These are phyloP conservation scores for Tigriopus japonicus DNA, from an alignment of 1,140 invertebrate species.

Conservation along the genomic window DNA sequence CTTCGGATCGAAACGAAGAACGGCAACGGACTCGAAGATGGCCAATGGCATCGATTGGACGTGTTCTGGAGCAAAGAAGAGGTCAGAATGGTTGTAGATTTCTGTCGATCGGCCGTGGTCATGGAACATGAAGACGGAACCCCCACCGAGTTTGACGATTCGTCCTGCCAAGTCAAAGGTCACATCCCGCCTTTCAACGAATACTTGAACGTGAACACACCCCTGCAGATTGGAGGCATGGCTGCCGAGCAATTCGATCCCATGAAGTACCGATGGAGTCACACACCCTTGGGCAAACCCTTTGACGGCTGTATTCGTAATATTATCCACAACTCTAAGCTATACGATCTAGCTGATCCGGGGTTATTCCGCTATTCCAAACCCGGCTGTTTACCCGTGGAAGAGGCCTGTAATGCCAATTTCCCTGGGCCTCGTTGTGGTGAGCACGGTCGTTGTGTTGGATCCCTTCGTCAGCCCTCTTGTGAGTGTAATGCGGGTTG, in stretches of 20 bases:
- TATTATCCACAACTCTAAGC: conserved; percentile 81
- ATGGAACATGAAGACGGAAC: conserved; percentile 69
- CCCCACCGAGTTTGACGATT: conserved; percentile 58
- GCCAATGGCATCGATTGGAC: conserved; percentile 87
- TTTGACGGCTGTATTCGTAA: conserved; percentile 92
- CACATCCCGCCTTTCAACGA: conserved; percentile 84
- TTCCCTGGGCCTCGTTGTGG: conserved; percentile 61
- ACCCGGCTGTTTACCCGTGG: conserved; percentile 71
- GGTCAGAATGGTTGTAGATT: conserved; percentile 75
- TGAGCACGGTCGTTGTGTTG: conserved; percentile 83
- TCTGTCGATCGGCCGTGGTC: conserved; percentile 65
- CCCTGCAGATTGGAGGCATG: conserved; percentile 76
- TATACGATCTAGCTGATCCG: conserved; percentile 77
- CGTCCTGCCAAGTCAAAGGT: conserved; percentile 65
- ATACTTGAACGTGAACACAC: conserved; percentile 87
- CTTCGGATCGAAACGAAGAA: conserved; percentile 61
- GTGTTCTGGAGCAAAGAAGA: conserved; percentile 84
- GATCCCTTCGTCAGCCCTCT: conserved; percentile 58
- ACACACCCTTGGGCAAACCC: conserved; percentile 62
- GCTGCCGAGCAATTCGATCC: conserved; percentile 69
- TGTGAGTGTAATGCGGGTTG: conserved; percentile 84
- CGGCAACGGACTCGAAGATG: conserved; percentile 62
- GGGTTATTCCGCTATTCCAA: conserved; percentile 56
- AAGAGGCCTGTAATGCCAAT: conserved; percentile 54
- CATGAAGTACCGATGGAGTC: conserved; percentile 61